Evolutionary conservation across 2,113 vertebrate species (phyloP).

Genomic region (Amia ocellicauda): DNA sequence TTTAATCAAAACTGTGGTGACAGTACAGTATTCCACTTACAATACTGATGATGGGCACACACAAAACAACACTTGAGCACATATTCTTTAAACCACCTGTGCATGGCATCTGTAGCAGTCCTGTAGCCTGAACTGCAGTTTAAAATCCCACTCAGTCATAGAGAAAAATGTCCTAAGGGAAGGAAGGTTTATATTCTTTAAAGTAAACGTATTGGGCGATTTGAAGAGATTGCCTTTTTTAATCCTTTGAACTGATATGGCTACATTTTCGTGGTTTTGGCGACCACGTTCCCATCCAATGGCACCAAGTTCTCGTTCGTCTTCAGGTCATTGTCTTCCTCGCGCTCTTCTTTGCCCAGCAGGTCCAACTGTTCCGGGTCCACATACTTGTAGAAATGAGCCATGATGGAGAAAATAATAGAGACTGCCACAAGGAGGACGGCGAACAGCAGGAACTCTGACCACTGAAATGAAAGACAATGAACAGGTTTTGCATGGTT

Average conservation of each 20-base stretch:
- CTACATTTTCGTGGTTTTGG: slow-evolving; percentile 72
- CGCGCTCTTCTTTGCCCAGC: slow-evolving; percentile 44
- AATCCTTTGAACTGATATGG: neutral
- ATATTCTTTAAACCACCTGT: too few relatives aligned
- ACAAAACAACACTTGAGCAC: too few relatives aligned
- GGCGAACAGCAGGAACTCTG: slow-evolving; percentile 89
- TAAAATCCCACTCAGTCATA: too few relatives aligned
- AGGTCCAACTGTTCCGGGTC: slow-evolving; percentile 64
- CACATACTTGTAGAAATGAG: slow-evolving; percentile 81
- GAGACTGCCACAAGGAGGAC: slow-evolving; percentile 79
- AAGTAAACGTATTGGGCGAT: too few relatives aligned
- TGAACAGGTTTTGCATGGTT: too few relatives aligned
- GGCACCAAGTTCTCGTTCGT: slow-evolving; percentile 15
- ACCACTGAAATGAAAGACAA: slow-evolving; percentile 74
- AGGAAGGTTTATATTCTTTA: too few relatives aligned
- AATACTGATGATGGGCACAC: too few relatives aligned
- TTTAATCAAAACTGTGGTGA: too few relatives aligned
- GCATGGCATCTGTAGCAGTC: too few relatives aligned
- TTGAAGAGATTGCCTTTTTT: neutral
- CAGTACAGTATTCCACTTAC: too few relatives aligned
- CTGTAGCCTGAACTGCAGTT: too few relatives aligned
- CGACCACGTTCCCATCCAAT: neutral
- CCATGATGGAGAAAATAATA: slow-evolving; percentile 93
- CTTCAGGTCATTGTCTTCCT: slow-evolving; percentile 26
- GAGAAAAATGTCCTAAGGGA: too few relatives aligned